Percentiles rank a stretch among this genome's conserved stretches.
These are phyloP conservation scores for Istiophorus platypterus DNA, from an alignment of 2,113 vertebrate species.

Conservation along the genomic window DNA sequence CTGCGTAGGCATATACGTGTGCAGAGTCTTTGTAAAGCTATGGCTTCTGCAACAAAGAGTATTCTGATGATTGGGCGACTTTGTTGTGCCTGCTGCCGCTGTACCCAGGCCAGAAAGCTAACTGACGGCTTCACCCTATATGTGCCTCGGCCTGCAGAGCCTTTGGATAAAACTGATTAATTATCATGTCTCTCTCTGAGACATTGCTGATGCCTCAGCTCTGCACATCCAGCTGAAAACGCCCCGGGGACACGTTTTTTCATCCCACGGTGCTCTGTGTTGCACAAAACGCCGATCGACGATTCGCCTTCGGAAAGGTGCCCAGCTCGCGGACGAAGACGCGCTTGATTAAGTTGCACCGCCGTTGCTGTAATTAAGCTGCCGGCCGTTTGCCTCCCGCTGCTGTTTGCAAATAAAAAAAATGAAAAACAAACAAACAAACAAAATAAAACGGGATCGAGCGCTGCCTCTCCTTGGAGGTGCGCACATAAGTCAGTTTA, in stretches of 20 bases:
- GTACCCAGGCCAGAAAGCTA: background rate
- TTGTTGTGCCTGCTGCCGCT: background rate
- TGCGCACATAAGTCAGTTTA: conserved; percentile 26
- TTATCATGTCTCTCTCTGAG: background rate
- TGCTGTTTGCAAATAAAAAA: conserved; percentile 28
- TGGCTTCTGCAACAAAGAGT: too few species aligned
- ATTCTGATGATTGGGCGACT: background rate
- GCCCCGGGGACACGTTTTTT: conserved; percentile 38
- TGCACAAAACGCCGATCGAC: conserved; percentile 39
- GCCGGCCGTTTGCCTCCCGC: background rate
- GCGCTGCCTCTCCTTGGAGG: conserved; percentile 1
- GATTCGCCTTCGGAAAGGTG: conserved; percentile 26
- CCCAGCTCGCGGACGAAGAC: background rate
- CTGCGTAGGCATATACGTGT: too few species aligned
- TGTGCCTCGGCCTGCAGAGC: background rate
- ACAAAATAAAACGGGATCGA: conserved; percentile 11
- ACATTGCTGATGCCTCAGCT: background rate
- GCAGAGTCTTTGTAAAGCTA: too few species aligned
- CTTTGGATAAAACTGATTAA: conserved; percentile 6
- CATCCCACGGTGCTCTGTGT: conserved; percentile 14
- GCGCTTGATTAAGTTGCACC: background rate
- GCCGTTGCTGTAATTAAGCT: conserved; percentile 14
- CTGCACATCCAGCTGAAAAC: conserved; percentile 20
- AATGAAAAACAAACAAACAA: too few species aligned
- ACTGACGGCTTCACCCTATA: background rate